Percentiles rank a stretch among this genome's conserved stretches.
Conservation (phyloP, 2,797 vertebrate species). For the Anguilla anguilla region DNA sequence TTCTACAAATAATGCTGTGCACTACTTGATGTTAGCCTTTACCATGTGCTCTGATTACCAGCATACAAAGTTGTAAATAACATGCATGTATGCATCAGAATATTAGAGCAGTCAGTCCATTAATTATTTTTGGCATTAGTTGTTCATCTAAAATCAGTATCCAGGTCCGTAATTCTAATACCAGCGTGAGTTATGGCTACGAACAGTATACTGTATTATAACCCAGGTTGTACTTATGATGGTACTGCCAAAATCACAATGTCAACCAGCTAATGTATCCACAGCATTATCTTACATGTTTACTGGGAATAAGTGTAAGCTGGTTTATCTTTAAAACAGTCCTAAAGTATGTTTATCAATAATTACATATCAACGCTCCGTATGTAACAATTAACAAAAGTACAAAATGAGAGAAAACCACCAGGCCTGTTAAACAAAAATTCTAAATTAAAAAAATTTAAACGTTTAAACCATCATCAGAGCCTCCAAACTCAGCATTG, state of each 20-base stretch:
- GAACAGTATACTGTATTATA: not conserved
- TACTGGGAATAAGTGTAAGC: not conserved
- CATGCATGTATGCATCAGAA: constrained; percentile 23
- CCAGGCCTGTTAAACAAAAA: not conserved
- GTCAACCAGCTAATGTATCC: not conserved
- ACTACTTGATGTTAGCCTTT: not conserved
- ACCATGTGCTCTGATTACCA: not conserved
- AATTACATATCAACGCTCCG: constrained; percentile 12
- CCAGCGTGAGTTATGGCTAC: not conserved
- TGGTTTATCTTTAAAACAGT: not conserved
- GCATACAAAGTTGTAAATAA: constrained; percentile 6
- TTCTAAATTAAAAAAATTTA: not conserved
- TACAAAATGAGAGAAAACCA: not conserved
- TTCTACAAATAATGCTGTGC: constrained; percentile 42
- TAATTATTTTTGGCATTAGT: constrained; percentile 17
- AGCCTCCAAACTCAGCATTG: not conserved
- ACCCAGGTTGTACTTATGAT: not conserved
- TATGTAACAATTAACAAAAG: not conserved
- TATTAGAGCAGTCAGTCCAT: constrained; percentile 22
- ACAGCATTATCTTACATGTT: not conserved
- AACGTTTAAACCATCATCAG: not conserved
- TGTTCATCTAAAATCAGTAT: not conserved
- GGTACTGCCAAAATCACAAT: not conserved
- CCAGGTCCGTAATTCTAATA: not conserved
- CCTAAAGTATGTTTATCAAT: not conserved